Conservation (phyloP, 2,113 vertebrate species). For the Nannospalax galili region DNA sequence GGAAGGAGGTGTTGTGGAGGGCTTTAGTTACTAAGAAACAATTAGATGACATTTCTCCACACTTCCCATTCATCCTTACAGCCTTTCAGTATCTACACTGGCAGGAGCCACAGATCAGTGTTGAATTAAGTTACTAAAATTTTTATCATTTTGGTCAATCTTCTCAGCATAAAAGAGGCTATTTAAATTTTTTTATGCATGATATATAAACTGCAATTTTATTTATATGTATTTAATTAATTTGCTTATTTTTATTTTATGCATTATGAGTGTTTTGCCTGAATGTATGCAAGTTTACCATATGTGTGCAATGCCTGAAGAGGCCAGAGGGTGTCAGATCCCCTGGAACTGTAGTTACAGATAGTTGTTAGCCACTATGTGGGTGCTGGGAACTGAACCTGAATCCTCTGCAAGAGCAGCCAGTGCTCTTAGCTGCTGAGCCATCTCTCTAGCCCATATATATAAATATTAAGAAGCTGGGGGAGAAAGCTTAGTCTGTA, state of each 20-base stretch:
- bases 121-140: not conserved
- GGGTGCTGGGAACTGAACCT: too few relatives aligned
- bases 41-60: not conserved
- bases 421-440: too few relatives aligned
- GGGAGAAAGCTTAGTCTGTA: not conserved
- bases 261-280: too few relatives aligned
- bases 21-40: not conserved
- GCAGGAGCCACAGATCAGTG: not conserved
- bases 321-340: too few relatives aligned
- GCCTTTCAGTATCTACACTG: not conserved
- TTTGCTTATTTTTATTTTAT: not conserved
- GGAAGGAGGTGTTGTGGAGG: not conserved
- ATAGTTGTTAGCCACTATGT: too few relatives aligned
- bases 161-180: not conserved
- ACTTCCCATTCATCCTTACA: not conserved
- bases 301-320: too few relatives aligned
- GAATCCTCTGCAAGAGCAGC: too few relatives aligned
- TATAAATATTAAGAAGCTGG: not conserved
- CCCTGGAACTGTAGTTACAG: too few relatives aligned
- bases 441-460: too few relatives aligned
- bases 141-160: conserved; percentile 1
- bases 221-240: too few relatives aligned
- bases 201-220: not conserved
- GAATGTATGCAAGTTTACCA: too few relatives aligned
- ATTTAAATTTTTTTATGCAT: not conserved